Evolutionary conservation across 2,113 vertebrate genomes (phyloP), one percentile per base, ranked within the genome.

Genomic region (Australoheros scitulus): DNA sequence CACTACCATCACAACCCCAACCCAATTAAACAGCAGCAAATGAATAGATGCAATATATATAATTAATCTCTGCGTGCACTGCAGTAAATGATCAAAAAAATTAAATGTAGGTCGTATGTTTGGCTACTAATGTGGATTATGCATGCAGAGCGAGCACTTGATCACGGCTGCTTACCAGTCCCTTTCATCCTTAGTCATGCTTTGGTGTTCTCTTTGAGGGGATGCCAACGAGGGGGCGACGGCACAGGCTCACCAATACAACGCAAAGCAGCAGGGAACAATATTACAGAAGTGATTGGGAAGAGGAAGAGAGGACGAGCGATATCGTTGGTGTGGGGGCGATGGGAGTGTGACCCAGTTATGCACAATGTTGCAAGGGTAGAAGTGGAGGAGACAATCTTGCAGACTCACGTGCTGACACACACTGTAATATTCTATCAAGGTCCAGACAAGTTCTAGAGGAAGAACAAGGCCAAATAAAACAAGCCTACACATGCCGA

Each of bases 281-380:
- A 86, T 76, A 78, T 68, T 80, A 85, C 50, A 64, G 52, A 6
- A 74, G 58, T 5, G 76, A 81, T n/a, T 22, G 20, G 59, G 63
- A 81, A 29, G 56, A 76, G 77, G 80, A 90, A 72, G 82, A 59
- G 68, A 82, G 61, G 76, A 89, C 75, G 65, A 59, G 86, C 68
- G 34, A 59, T 61, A 70, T 79, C 64, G 61, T 79, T 72, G 81
- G 68, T 70, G 81, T 83, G 80, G 88, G 77, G 82, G 86, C 22
- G 63, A 85, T 72, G 70, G 61, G 41, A 87, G 80, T 34, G n/a
- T 94, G 94, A 94, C 94, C 94, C 86, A 95, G 81, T 93, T 95
- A 89, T 56, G 20, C 88, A 93, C 68, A 92, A 89, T 86, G 92
- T 90, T 90, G 86, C 56, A 3, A 76, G 83, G 90, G 65, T 34